These are phyloP conservation scores for Littorina saxatilis DNA, from an alignment of 1,140 invertebrate species.

Conservation along the genomic window DNA sequence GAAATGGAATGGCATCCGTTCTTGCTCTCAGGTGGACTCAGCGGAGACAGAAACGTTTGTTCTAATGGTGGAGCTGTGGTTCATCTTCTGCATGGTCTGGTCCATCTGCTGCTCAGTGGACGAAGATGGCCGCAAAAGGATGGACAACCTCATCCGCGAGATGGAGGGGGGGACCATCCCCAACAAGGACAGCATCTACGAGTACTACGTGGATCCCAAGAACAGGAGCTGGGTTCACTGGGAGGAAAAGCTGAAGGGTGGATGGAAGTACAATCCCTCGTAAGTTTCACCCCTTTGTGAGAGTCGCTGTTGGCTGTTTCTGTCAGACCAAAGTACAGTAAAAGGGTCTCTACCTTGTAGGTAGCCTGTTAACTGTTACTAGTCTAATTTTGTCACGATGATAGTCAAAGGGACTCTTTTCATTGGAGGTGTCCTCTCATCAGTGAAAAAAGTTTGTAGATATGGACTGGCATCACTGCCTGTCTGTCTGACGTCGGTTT, in stretches of 20 bases:
- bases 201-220: slow-evolving; percentile 89
- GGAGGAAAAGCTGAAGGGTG: slow-evolving; percentile 84
- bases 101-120: slow-evolving; percentile 87
- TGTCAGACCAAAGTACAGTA: too few relatives aligned
- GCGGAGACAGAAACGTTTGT: slow-evolving; percentile 69
- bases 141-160: slow-evolving; percentile 88
- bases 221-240: slow-evolving; percentile 83
- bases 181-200: slow-evolving; percentile 89
- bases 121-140: slow-evolving; percentile 85
- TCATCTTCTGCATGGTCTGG: slow-evolving; percentile 89
- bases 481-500: too few relatives aligned
- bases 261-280: slow-evolving; percentile 84
- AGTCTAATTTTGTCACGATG: too few relatives aligned
- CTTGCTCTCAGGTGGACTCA: slow-evolving; percentile 73
- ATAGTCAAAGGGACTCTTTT: too few relatives aligned
- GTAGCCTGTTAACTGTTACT: too few relatives aligned
- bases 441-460: too few relatives aligned
- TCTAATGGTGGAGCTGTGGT: slow-evolving; percentile 84
- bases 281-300: slow-evolving; percentile 68
- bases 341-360: too few relatives aligned
- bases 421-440: too few relatives aligned
- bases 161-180: slow-evolving; percentile 88
- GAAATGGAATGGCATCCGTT: too few relatives aligned
- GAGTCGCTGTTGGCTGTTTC: not conserved
- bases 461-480: too few relatives aligned